These are phyloP conservation scores for Meiosimyza platycephala DNA, from an alignment of 2,888 invertebrate species.

Conservation along the genomic window DNA sequence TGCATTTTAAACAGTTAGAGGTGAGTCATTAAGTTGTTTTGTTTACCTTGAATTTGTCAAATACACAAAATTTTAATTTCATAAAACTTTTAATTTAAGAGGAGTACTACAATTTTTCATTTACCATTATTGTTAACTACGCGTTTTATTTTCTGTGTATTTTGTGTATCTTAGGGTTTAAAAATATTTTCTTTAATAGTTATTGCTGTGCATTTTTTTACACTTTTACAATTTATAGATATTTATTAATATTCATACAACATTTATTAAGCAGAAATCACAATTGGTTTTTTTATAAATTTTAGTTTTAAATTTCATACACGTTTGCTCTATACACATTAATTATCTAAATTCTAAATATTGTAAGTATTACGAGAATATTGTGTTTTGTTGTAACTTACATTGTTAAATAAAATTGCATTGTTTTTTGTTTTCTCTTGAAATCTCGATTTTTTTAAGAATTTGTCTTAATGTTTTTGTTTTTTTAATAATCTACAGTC, in stretches of 20 bases:
- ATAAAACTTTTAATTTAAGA: too few relatives aligned
- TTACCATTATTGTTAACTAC: slow-evolving; percentile 20
- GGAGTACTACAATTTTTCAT: too few relatives aligned
- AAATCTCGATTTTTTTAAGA: too few relatives aligned
- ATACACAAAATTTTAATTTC: too few relatives aligned
- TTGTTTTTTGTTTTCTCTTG: slow-evolving; percentile 26
- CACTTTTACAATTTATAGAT: slow-evolving; percentile 3
- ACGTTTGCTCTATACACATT: background rate
- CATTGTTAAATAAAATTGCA: background rate
- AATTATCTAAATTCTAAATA: background rate
- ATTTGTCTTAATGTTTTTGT: too few relatives aligned
- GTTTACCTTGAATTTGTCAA: too few relatives aligned
- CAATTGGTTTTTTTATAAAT: slow-evolving; percentile 42
- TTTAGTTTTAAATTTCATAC: background rate
- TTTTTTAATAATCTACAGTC: slow-evolving; percentile 49
- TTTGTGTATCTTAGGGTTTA: too few relatives aligned
- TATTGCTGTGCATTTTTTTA: background rate
- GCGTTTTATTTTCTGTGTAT: slow-evolving; percentile 23
- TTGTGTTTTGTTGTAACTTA: background rate
- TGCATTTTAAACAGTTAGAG: too few relatives aligned
- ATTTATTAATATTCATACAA: slow-evolving; percentile 43
- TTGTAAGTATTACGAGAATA: background rate
- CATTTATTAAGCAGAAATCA: slow-evolving; percentile 58
- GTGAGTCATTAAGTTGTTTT: too few relatives aligned
- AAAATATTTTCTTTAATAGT: too few relatives aligned